phyloP scores from a whole-genome alignment of 2,113 vertebrate species.

The Rutilus rutilus region DNA sequence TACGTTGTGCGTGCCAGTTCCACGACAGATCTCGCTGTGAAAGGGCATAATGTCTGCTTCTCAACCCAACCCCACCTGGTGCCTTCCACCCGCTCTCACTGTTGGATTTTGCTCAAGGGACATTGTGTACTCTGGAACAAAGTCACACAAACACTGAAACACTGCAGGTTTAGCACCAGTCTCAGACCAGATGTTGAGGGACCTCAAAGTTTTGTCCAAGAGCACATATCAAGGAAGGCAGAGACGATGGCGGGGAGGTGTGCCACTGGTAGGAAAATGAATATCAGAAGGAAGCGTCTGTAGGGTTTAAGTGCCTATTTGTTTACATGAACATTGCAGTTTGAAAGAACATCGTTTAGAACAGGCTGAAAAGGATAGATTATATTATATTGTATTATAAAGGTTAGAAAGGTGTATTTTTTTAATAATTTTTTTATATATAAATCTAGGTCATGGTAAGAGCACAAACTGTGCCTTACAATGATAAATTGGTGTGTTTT shows the following conservation, averaged over 20 bases:
- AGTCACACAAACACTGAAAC: conserved; percentile 29
- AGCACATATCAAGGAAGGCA: background rate
- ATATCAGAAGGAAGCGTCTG: background rate
- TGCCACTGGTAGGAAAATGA: background rate
- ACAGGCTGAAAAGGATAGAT: too few species aligned
- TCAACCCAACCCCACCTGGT: background rate
- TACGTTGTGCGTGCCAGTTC: background rate
- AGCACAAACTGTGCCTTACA: background rate
- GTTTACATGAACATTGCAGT: too few species aligned
- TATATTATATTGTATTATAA: too few species aligned
- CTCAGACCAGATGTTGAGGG: background rate
- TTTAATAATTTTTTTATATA: background rate
- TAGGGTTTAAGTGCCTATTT: too few species aligned
- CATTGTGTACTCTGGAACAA: conserved; percentile 22
- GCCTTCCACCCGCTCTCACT: background rate
- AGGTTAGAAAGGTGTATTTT: background rate
- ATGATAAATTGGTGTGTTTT: background rate
- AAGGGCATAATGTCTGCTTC: background rate
- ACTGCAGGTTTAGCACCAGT: conserved; percentile 37
- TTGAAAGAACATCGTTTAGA: too few species aligned
- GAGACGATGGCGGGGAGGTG: background rate
- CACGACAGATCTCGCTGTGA: conserved; percentile 14
- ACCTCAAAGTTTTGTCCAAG: background rate
- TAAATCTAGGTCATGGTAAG: background rate
- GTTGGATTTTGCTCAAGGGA: conserved; percentile 30